A percentile compares a stretch with the other conserved stretches of the same genome.
Conservation (phyloP, 2,797 vertebrate species). For the Leptodactylus fallax region DNA sequence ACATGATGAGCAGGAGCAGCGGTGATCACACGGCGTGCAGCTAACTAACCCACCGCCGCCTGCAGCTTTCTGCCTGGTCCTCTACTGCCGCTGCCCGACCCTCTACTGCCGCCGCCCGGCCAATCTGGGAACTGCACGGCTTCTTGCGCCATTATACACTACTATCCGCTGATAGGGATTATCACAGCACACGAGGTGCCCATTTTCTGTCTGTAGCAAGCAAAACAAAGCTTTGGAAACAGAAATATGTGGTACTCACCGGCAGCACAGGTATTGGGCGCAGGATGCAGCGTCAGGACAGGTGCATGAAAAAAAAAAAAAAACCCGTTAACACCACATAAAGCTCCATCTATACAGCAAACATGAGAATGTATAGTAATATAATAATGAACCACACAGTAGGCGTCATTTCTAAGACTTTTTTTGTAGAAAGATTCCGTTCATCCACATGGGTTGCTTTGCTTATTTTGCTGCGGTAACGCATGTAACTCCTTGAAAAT, state of each 20-base stretch:
- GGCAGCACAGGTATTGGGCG: not conserved
- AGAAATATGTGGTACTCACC: slow-evolving; percentile 18
- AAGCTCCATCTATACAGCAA: too few relatives aligned
- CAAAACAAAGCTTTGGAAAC: not conserved
- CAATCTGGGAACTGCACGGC: not conserved
- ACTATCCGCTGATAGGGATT: too few relatives aligned
- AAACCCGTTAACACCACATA: not conserved
- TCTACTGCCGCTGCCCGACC: slow-evolving; percentile 3
- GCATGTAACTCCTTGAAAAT: too few relatives aligned
- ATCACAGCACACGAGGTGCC: not conserved
- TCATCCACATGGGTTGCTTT: too few relatives aligned
- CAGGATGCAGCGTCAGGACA: not conserved
- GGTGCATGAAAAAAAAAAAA: slow-evolving; percentile 22
- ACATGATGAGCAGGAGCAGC: not conserved
- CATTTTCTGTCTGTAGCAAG: not conserved
- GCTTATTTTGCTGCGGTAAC: too few relatives aligned
- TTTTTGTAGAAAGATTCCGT: too few relatives aligned
- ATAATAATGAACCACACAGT: too few relatives aligned
- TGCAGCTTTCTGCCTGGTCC: too few relatives aligned
- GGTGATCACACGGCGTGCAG: not conserved
- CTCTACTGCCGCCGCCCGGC: slow-evolving; percentile 18
- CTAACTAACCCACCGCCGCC: not conserved
- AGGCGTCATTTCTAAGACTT: too few relatives aligned
- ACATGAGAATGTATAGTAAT: too few relatives aligned
- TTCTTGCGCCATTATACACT: not conserved